These are phyloP conservation scores for Camponotus fellah DNA, from an alignment of 2,888 invertebrate species.

Conservation along the genomic window DNA sequence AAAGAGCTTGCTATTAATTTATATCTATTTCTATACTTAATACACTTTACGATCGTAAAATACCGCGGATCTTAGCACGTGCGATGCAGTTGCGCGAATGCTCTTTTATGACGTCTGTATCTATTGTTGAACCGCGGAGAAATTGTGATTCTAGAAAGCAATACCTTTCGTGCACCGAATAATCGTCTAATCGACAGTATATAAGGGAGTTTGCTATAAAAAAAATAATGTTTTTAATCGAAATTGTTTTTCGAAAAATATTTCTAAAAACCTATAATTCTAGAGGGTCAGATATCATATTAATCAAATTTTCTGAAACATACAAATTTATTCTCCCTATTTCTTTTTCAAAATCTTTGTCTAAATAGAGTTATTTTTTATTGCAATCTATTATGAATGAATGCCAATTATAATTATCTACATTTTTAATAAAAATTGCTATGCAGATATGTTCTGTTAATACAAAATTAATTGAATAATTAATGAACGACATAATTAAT, in stretches of 20 bases:
- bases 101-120: slow-evolving; percentile 62
- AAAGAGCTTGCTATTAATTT: slow-evolving; percentile 52
- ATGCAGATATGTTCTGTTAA: slow-evolving; percentile 1
- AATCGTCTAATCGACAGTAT: slow-evolving; percentile 49
- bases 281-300: not conserved
- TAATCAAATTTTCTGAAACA: slow-evolving; percentile 1
- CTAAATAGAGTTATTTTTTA: not conserved
- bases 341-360: not conserved
- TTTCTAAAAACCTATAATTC: not conserved
- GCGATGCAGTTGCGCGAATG: slow-evolving; percentile 51
- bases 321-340: not conserved
- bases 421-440: slow-evolving; percentile 4
- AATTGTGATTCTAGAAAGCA: slow-evolving; percentile 68
- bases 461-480: slow-evolving; percentile 31
- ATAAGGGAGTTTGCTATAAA: slow-evolving; percentile 27
- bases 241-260: not conserved
- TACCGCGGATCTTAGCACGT: slow-evolving; percentile 63
- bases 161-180: slow-evolving; percentile 67
- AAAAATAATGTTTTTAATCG: not conserved
- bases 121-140: slow-evolving; percentile 58
- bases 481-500: slow-evolving; percentile 15
- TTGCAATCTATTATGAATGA: not conserved
- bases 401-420: not conserved
- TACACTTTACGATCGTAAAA: slow-evolving; percentile 59
- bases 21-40: slow-evolving; percentile 55